These are phyloP conservation scores for Hybognathus amarus DNA, from an alignment of 2,797 vertebrate species.

Conservation along the genomic window DNA sequence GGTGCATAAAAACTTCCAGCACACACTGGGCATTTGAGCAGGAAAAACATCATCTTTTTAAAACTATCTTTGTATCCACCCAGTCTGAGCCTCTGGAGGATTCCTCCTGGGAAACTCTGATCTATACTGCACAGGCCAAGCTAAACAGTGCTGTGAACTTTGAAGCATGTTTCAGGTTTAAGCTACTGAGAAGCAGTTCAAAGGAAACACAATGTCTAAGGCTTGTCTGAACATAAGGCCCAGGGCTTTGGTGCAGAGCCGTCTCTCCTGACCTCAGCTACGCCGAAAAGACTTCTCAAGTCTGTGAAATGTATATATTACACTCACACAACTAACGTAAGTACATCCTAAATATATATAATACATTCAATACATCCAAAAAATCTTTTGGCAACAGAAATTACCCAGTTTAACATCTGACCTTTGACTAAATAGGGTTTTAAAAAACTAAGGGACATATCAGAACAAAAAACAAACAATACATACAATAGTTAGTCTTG, in stretches of 20 bases:
- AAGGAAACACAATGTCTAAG: constrained; percentile 36
- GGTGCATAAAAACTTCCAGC: neutral
- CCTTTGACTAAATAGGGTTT: neutral
- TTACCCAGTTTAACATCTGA: neutral
- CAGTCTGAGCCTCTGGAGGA: constrained; percentile 9
- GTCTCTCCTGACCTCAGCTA: constrained; percentile 25
- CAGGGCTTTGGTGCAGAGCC: constrained; percentile 18
- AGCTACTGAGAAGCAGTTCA: constrained; percentile 37
- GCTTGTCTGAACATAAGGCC: constrained; percentile 37
- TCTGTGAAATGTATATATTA: neutral
- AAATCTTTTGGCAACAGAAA: neutral
- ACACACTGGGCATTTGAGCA: neutral
- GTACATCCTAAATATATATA: too few relatives aligned
- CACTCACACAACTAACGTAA: neutral
- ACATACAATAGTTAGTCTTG: neutral
- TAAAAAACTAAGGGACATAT: neutral
- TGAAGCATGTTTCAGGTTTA: constrained; percentile 36
- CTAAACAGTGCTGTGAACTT: constrained; percentile 24
- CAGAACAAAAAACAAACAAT: neutral
- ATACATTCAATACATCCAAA: neutral
- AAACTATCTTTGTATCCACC: neutral
- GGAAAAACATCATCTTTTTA: neutral
- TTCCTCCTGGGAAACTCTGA: constrained; percentile 21
- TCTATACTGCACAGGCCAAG: neutral
- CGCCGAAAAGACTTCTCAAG: constrained; percentile 5